phyloP scores from a whole-genome alignment of 2,797 vertebrate genomes.

The Manis javanica region DNA sequence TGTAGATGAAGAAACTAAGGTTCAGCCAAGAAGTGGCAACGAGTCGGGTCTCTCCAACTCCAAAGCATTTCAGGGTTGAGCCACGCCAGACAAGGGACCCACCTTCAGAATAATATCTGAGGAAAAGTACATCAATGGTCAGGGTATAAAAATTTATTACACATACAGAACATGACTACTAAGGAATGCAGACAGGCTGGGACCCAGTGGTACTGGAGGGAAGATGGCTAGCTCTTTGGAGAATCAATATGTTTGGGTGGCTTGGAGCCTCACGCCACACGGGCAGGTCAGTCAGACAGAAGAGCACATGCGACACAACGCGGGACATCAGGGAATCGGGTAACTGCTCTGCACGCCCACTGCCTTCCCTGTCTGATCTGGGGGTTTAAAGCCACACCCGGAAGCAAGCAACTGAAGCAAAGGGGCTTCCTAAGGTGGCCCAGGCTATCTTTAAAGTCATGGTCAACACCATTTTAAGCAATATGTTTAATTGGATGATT shows the following conservation, averaged over 20 bases:
- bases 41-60: background rate
- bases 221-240: slow-evolving; percentile 77
- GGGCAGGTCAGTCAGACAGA: background rate
- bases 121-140: slow-evolving; percentile 41
- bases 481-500: slow-evolving; percentile 80
- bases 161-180: slow-evolving; percentile 86
- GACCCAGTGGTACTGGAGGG: slow-evolving; percentile 68
- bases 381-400: background rate
- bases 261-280: slow-evolving; percentile 50
- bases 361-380: background rate
- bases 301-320: background rate
- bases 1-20: background rate
- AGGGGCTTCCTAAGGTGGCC: slow-evolving; percentile 41
- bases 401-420: slow-evolving; percentile 10
- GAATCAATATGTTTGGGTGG: slow-evolving; percentile 62
- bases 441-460: slow-evolving; percentile 65
- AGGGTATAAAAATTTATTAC: slow-evolving; percentile 90
- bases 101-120: background rate
- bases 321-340: background rate
- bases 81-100: background rate
- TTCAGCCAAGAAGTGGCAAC: background rate
- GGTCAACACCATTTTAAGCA: slow-evolving; percentile 74
- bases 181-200: slow-evolving; percentile 79
- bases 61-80: background rate
- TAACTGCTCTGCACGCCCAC: background rate